Base-by-base conservation (phyloP, 2,888 invertebrate genomes). In the Adelognathus sp. region DNA sequence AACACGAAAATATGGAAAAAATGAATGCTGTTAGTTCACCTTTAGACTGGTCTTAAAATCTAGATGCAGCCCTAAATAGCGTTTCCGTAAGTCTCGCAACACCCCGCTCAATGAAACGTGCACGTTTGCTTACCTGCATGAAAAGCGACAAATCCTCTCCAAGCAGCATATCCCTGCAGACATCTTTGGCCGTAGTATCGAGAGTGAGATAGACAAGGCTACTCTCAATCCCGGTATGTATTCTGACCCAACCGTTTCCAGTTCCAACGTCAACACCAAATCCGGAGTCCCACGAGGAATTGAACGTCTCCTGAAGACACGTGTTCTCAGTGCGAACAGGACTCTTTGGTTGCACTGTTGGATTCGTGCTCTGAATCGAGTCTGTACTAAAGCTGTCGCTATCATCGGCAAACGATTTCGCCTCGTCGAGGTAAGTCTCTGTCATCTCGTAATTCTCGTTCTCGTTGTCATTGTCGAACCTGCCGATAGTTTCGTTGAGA, bases 211-310 rank as follows among this genome's bases (percentile, higher is more conserved):
- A 93, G 81, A 94, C 93, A 86, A 94, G 93, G 81, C 94, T 93
- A 69, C 94, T 93, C 76, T 93, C 92, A 83, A 93, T 92, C 74
- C 94, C 94, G 79, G 93, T 94, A 86, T 94, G 94, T 77, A 95
- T 93, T 60, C 95, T 92, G 79, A 94, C 93, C 94, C 94, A 95
- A 74, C 94, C 94, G 82, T 93, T 92, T 50, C 90, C 89, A 33
- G 88, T 91, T 83, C 90, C 93, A 90, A 93, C 92, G 88, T 92
- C 93, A 89, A 90, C 92, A 88, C 92, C 93, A 88, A 91, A 93
- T 86, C 92, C 90, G 5, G 90, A 91, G 71, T 91, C 91, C 86
- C 90, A 89, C 6, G 90, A 90, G 85, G 90, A 90, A 85, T 89
- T 89, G 80, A 89, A 88, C 63, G 87, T 86, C 82, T 86, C 86